Conservation (phyloP, 2,888 invertebrate species). For the Phasia obesa region DNA sequence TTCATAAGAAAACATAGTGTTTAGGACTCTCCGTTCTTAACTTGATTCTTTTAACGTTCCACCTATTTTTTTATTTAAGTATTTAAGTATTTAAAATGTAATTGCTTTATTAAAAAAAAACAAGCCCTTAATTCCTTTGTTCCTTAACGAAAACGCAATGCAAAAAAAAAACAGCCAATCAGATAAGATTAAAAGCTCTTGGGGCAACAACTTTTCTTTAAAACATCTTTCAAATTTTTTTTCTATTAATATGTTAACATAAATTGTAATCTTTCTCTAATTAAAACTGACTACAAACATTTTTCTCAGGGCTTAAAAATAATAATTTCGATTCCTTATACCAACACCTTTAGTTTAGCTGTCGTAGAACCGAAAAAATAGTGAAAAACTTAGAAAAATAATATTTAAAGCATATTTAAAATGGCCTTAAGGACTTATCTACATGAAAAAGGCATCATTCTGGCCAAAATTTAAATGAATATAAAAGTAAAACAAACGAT, state of each 20-base stretch:
- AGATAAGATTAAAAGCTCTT: background rate
- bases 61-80: too few relatives aligned
- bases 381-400: background rate
- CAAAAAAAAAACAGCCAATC: background rate
- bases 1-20: too few relatives aligned
- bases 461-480: background rate
- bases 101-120: background rate
- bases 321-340: background rate
- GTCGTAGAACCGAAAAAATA: background rate
- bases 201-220: background rate
- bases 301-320: background rate
- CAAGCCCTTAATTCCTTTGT: background rate
- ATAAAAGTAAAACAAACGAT: background rate
- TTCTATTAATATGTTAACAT: background rate
- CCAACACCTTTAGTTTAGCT: background rate
- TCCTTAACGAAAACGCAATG: too few relatives aligned
- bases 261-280: too few relatives aligned
- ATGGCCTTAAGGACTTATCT: background rate
- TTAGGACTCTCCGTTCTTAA: too few relatives aligned
- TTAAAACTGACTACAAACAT: too few relatives aligned
- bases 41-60: too few relatives aligned
- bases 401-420: constrained; percentile 3
- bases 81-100: too few relatives aligned
- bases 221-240: background rate
- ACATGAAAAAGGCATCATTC: background rate